These are phyloP conservation scores for Oryzaephilus surinamensis DNA, from an alignment of 1,140 invertebrate genomes.

Conservation along the genomic window DNA sequence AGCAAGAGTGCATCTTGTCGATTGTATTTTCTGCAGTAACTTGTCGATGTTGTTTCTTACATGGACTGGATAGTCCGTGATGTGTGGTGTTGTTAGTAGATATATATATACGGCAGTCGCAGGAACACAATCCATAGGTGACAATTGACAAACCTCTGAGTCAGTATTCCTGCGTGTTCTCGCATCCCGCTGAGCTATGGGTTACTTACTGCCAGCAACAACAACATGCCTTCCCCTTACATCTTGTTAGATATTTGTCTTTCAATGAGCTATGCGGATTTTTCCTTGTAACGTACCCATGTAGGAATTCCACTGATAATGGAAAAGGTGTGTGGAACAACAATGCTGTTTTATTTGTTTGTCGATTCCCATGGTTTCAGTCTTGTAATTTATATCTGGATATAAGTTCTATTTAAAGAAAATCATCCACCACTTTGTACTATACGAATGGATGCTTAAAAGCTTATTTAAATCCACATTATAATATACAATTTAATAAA, in stretches of 20 bases:
- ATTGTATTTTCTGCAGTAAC: too few relatives aligned
- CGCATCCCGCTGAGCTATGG: conserved; percentile 31
- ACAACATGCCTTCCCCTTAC: not conserved
- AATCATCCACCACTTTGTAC: too few relatives aligned
- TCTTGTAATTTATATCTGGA: too few relatives aligned
- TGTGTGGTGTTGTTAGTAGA: conserved; percentile 26
- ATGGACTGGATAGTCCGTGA: conserved; percentile 18
- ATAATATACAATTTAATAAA: too few relatives aligned
- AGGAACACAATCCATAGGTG: conserved; percentile 30
- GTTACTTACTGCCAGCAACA: conserved; percentile 23
- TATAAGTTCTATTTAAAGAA: too few relatives aligned
- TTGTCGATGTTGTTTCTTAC: conserved; percentile 3
- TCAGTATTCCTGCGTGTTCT: conserved; percentile 27
- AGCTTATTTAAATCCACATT: too few relatives aligned
- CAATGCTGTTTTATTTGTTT: conserved; percentile 7
- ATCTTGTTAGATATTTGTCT: too few relatives aligned
- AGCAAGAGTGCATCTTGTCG: too few relatives aligned
- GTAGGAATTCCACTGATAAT: conserved; percentile 7
- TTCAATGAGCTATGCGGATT: too few relatives aligned
- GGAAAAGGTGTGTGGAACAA: conserved; percentile 11
- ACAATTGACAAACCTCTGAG: conserved; percentile 34
- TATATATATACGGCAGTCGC: conserved; percentile 29
- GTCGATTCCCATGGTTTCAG: too few relatives aligned
- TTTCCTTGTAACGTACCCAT: too few relatives aligned
- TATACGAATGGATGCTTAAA: too few relatives aligned